phyloP scores from a whole-genome alignment of 1,140 invertebrate genomes.

The Drosophila pseudoananassae region DNA sequence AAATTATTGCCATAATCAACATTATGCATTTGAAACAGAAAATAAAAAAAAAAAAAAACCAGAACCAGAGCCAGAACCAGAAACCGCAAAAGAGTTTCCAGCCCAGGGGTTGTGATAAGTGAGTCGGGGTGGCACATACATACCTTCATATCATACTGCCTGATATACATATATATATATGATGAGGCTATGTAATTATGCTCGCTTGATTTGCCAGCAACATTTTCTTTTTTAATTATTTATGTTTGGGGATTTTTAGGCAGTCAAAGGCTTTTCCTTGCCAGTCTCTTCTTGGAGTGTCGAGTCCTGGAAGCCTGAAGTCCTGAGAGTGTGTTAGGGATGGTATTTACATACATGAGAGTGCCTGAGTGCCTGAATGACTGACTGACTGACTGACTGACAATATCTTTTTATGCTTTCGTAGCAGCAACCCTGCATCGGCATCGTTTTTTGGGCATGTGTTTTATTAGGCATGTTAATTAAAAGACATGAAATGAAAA shows the following conservation, averaged over 20 bases:
- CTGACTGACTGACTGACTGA: constrained; percentile 43
- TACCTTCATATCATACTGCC: background rate
- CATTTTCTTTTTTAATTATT: constrained; percentile 83
- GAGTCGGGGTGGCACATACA: no score
- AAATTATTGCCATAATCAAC: constrained; percentile 84
- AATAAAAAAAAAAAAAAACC: no score
- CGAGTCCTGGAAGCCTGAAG: no score
- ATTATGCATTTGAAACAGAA: constrained; percentile 79
- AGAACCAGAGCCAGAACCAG: constrained; percentile 4
- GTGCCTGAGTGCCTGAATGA: constrained; percentile 28
- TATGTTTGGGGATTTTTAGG: constrained; percentile 82
- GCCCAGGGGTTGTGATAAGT: background rate
- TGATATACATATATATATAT: background rate
- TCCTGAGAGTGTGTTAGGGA: constrained; percentile 41
- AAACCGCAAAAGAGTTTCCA: constrained; percentile 67
- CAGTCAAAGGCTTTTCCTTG: constrained; percentile 47
- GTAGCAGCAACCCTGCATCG: constrained; percentile 13
- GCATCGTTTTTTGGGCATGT: constrained; percentile 61
- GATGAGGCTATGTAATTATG: constrained; percentile 60
- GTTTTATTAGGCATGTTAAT: constrained; percentile 84
- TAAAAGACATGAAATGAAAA: constrained; percentile 84
- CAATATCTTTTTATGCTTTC: constrained; percentile 78
- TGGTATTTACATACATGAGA: constrained; percentile 80
- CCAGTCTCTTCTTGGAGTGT: constrained; percentile 29
- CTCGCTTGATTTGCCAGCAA: constrained; percentile 79